Percentiles rank a stretch among this genome's conserved stretches.
Evolutionary conservation across 2,113 vertebrate genomes (phyloP).

Genomic region (Pangasianodon gigas): DNA sequence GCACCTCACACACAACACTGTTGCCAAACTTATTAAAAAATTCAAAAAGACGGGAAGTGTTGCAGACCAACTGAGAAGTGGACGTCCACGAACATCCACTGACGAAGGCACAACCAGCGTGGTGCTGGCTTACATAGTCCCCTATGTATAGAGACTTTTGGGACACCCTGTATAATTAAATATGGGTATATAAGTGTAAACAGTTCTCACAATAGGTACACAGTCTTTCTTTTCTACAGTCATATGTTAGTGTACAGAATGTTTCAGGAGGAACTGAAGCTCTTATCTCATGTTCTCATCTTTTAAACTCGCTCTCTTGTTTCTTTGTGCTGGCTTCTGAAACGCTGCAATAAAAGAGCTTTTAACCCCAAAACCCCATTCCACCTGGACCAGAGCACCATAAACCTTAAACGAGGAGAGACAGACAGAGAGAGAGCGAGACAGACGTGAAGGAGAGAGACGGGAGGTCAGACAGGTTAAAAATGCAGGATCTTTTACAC

Average conservation of each 20-base stretch:
- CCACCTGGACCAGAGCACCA: slow-evolving; percentile 61
- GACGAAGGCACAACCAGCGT: too few species aligned
- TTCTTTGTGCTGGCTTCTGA: slow-evolving; percentile 65
- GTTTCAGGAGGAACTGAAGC: slow-evolving; percentile 59
- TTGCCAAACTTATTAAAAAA: too few species aligned
- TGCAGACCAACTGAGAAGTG: too few species aligned
- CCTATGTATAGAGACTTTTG: too few species aligned
- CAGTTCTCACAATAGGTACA: not conserved
- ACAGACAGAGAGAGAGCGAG: slow-evolving; percentile 13
- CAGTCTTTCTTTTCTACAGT: not conserved
- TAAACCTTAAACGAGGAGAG: slow-evolving; percentile 53
- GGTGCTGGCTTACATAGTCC: too few species aligned
- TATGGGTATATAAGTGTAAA: not conserved
- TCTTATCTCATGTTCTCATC: slow-evolving; percentile 67
- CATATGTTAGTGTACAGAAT: slow-evolving; percentile 65
- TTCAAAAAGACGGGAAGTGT: too few species aligned
- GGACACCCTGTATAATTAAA: not conserved
- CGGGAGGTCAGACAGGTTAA: slow-evolving; percentile 40
- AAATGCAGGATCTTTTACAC: slow-evolving; percentile 51
- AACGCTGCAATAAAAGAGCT: slow-evolving; percentile 69
- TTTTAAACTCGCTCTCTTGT: slow-evolving; percentile 63
- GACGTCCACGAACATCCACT: too few species aligned
- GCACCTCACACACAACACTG: too few species aligned
- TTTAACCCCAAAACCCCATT: slow-evolving; percentile 63
- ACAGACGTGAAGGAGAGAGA: not conserved